A percentile compares a stretch with the other conserved stretches of the same genome.
Conservation (phyloP, 2,113 vertebrate species). For the Hippoglossus stenolepis region DNA sequence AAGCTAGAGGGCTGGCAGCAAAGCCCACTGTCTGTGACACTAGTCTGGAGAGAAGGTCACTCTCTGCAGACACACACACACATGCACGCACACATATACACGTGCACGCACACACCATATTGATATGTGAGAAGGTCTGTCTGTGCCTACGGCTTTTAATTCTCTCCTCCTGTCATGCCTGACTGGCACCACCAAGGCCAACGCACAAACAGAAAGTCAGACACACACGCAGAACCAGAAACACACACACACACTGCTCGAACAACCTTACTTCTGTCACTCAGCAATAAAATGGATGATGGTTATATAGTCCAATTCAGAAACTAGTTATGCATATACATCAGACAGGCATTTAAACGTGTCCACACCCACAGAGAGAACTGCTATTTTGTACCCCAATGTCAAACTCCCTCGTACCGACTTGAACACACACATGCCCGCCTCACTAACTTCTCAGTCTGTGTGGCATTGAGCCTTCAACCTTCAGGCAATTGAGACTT, state of each 20-base stretch:
- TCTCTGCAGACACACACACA: conserved; percentile 29
- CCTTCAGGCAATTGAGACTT: conserved; percentile 41
- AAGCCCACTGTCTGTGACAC: conserved; percentile 66
- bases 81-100: conserved; percentile 14
- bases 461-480: conserved; percentile 38
- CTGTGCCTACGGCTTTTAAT: conserved; percentile 68
- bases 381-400: conserved; percentile 4
- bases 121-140: conserved; percentile 72
- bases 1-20: conserved; percentile 60
- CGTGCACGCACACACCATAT: conserved; percentile 15
- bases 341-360: neutral
- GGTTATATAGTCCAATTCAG: conserved; percentile 15
- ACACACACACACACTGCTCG: conserved; percentile 8
- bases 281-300: conserved; percentile 39
- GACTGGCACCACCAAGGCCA: conserved; percentile 64
- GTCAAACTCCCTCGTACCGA: neutral
- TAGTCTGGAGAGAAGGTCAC: conserved; percentile 71
- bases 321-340: conserved; percentile 17
- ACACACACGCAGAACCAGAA: conserved; percentile 19
- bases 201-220: conserved; percentile 37
- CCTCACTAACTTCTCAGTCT: conserved; percentile 23
- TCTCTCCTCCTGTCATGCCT: conserved; percentile 72
- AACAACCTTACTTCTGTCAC: conserved; percentile 13
- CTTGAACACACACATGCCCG: conserved; percentile 4
- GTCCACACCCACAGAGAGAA: neutral